phyloP scores from a whole-genome alignment of 2,888 invertebrate genomes.

The Acanthoscelides obtectus region DNA sequence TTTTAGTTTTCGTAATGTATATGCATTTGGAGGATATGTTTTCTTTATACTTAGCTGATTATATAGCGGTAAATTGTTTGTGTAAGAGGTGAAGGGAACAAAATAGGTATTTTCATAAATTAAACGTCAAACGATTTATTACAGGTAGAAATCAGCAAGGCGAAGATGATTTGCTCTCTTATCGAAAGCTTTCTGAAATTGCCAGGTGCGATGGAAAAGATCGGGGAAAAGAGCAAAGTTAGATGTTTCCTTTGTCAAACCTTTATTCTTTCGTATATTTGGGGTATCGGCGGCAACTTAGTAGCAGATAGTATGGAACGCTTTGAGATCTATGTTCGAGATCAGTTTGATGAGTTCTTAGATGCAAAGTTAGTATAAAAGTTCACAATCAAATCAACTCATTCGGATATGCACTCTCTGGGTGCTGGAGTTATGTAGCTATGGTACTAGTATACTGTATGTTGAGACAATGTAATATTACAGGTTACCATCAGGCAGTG shows the following conservation, averaged over 20 bases:
- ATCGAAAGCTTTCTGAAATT: slow-evolving; percentile 65
- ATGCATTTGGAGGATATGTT: no score
- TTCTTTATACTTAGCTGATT: no score
- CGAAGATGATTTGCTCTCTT: slow-evolving; percentile 68
- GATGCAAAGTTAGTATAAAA: slow-evolving; percentile 60
- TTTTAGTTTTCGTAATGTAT: no score
- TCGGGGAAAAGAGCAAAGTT: slow-evolving; percentile 57
- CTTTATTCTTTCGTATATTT: slow-evolving; percentile 77
- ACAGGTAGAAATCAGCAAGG: slow-evolving; percentile 80
- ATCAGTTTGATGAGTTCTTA: slow-evolving; percentile 65
- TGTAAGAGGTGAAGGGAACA: no score
- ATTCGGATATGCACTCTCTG: no score
- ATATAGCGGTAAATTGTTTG: no score
- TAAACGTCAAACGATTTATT: no score
- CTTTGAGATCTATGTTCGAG: slow-evolving; percentile 66
- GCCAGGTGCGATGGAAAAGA: slow-evolving; percentile 49
- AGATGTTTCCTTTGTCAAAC: slow-evolving; percentile 66
- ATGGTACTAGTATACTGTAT: background rate
- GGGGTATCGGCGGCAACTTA: slow-evolving; percentile 85
- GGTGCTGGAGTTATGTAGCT: background rate
- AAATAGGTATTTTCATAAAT: no score
- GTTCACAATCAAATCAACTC: no score
- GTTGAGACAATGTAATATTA: slow-evolving; percentile 5
- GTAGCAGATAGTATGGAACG: slow-evolving; percentile 61
- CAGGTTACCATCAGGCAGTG: slow-evolving; percentile 65